Evolutionary conservation across 2,113 vertebrate genomes (phyloP), one percentile per base, ranked within the genome.

Genomic region (Sinocyclocheilus maitianheensis): DNA sequence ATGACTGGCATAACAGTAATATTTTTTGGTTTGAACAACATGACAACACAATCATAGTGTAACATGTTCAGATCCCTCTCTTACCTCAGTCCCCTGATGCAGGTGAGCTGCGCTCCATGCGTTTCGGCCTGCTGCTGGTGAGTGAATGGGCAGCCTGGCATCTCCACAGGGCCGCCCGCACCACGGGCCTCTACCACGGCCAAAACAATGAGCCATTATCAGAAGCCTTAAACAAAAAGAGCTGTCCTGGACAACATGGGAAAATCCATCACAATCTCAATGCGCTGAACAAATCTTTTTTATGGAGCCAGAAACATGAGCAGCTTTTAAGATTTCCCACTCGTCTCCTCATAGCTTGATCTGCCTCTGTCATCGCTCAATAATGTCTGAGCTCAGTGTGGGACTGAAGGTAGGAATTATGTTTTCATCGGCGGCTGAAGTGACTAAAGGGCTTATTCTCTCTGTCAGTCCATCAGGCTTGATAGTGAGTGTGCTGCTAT

Each of bases 271-370:
- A 90, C 40, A 92, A 92, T 94, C 92, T 95, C 93, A 96, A 95
- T 95, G 95, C 92, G 87, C 94, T 93, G 93, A 95, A 93, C 94
- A 95, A 96, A 93, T 91, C 93, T 95, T 95, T 96, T 55, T 97
- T 93, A 97, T 94, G 91, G 90, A 92, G 93, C 90, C 90, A 93
- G 97, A 97, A 98, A 98, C 91, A 90, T 90, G 95, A 98, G 94
- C 91, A 87, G 81, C 77, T 91, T 94, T 91, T 87, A 93, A 94
- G 94, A 92, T 92, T 95, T 94, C 93, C 94, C 94, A 94, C 93
- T 94, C 93, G 72, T 93, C 93, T 95, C 90, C 89, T 91, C 86
- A 89, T 89, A 60, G 95, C 94, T 96, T 97, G 95, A 96, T 97
- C 96, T 96, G 92, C 88, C 92, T 92, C 94, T 96, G 94, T 95